Conservation (phyloP, 2,797 vertebrate species). For the Sebastes taczanowskii region DNA sequence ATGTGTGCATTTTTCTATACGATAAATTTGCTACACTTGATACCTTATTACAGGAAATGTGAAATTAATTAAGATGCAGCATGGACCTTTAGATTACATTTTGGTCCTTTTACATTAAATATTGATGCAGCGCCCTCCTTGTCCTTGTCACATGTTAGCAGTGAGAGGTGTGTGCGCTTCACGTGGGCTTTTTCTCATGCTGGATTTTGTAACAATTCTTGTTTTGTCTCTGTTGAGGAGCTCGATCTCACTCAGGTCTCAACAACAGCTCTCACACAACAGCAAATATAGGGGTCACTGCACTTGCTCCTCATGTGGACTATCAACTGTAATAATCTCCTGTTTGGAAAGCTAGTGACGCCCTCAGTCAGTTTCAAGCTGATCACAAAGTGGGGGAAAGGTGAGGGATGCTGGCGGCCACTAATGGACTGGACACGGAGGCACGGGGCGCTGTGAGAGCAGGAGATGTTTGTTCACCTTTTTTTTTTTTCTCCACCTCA, state of each 20-base stretch:
- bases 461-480: slow-evolving; percentile 68
- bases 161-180: background rate
- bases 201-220: background rate
- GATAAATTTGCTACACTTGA: background rate
- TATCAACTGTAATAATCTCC: slow-evolving; percentile 4
- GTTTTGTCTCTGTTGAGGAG: background rate
- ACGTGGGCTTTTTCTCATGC: background rate
- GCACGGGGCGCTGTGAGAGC: slow-evolving; percentile 22
- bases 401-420: slow-evolving; percentile 40
- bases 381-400: slow-evolving; percentile 63
- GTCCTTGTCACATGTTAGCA: background rate
- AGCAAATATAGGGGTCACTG: background rate
- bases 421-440: slow-evolving; percentile 60
- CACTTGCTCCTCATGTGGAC: slow-evolving; percentile 2
- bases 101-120: background rate
- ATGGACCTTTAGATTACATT: background rate
- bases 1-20: background rate
- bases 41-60: background rate
- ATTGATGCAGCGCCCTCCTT: background rate
- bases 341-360: slow-evolving; percentile 8
- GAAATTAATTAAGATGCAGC: background rate
- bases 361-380: slow-evolving; percentile 8
- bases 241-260: background rate
- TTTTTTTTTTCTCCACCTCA: slow-evolving; percentile 37
- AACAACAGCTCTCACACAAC: background rate